Percentiles rank a stretch among this genome's conserved stretches.
phyloP scores from a whole-genome alignment of 2,888 invertebrate genomes.

The Malthinus seriepunctatus region DNA sequence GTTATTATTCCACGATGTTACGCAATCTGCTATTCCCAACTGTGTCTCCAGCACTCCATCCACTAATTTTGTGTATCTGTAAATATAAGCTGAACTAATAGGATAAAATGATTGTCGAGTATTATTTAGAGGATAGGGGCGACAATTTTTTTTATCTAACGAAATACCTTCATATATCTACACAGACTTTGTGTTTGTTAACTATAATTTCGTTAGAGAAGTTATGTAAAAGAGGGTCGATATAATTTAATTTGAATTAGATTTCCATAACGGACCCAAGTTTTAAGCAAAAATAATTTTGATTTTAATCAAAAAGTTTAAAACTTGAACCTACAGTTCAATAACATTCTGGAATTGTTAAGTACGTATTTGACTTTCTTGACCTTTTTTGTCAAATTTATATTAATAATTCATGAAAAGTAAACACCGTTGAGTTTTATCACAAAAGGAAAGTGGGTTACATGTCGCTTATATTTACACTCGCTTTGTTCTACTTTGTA shows the following conservation, averaged over 20 bases:
- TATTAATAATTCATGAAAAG: conserved; percentile 23
- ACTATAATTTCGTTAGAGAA: too few species aligned
- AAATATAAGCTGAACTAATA: conserved; percentile 7
- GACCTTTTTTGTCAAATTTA: conserved; percentile 24
- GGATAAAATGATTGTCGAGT: conserved; percentile 2
- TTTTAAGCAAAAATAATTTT: too few species aligned
- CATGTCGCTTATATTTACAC: conserved; percentile 2
- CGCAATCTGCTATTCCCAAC: conserved; percentile 8
- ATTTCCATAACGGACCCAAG: too few species aligned
- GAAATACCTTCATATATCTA: too few species aligned
- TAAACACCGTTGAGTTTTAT: conserved; percentile 9
- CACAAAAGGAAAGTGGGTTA: conserved; percentile 17
- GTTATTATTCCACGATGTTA: background rate
- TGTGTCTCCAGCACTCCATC: background rate
- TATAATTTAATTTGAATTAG: too few species aligned
- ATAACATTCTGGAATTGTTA: conserved; percentile 15
- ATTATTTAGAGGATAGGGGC: background rate
- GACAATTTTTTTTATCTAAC: background rate
- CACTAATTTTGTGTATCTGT: conserved; percentile 4
- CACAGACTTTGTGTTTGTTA: too few species aligned
- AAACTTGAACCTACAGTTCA: conserved; percentile 6
- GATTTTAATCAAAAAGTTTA: background rate
- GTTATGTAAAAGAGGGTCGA: too few species aligned
- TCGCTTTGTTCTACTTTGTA: conserved; percentile 9
- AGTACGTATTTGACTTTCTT: conserved; percentile 14